Evolutionary conservation across 2,888 invertebrate species (phyloP), one percentile per base, ranked within the genome.

Genomic region (Conops quadrifasciatus): DNA sequence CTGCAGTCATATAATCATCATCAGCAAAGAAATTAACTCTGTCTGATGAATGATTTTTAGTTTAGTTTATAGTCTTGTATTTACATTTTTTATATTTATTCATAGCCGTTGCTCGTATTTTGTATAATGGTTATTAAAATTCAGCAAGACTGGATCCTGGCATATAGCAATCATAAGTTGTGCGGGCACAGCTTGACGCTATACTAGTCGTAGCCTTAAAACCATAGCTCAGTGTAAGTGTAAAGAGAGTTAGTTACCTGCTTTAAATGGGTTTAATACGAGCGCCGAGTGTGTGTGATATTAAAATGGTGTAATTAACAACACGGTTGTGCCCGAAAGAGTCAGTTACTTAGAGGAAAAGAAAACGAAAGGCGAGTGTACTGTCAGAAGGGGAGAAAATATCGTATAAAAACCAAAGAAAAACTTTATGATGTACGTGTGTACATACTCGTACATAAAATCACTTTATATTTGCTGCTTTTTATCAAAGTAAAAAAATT

Each of bases 261-360:
- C 9, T 36, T 36, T 9, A 36, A 36, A 36, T 36, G 36, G 36
- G 36, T 9, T 36, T 36, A 36, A 36, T 36, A 9, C 5, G 5
- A 7, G 9, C 9, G 9, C 36, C 9, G 9, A 36, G 9, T 36
- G 5, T 36, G 36, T 36, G 36, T 36, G 49, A 53, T 53, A n/a
- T 11, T 53, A 21, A 53, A 53, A 53, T 53, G 7, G 53, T 53
- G 53, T 24, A 53, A 53, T 53, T 53, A 53, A 19, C 21, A 36
- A 36, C 53, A 53, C 24, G 21, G 53, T 53, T 21, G n/a, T 21
- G 53, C 53, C 2, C n/a, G 53, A 53, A 53, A 21, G 21, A 21
- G 3, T 53, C n/a, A 16, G 49, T 49, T 49, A 49, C 49, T 49
- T 49, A 49, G 13, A 49, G 49, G 13, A 49, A 19, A 49, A 13